Conservation (phyloP, 2,888 invertebrate species). For the Cheiracanthium punctorium region DNA sequence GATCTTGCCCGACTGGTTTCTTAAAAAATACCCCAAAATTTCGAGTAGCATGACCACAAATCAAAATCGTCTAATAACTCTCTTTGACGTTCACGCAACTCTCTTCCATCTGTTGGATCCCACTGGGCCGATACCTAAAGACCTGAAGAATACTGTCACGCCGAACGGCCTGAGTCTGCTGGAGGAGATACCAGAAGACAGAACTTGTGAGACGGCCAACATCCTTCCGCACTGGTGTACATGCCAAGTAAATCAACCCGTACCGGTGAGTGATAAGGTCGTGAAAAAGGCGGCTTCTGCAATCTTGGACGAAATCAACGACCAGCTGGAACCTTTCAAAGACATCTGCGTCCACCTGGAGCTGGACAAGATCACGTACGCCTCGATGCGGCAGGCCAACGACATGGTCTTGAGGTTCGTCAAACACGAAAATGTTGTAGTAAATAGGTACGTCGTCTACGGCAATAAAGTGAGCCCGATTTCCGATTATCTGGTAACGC, state of each 20-base stretch:
- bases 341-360: background rate
- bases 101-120: conserved; percentile 82
- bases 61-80: conserved; percentile 75
- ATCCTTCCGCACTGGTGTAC: conserved; percentile 76
- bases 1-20: conserved; percentile 75
- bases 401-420: conserved; percentile 62
- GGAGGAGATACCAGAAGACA: conserved; percentile 74
- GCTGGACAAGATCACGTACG: conserved; percentile 27
- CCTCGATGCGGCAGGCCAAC: conserved; percentile 39
- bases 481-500: conserved; percentile 80
- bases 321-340: background rate
- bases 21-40: conserved; percentile 72
- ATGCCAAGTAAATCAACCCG: conserved; percentile 70
- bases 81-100: conserved; percentile 80
- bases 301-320: conserved; percentile 23
- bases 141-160: background rate
- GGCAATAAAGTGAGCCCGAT: conserved; percentile 38
- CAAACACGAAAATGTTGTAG: conserved; percentile 47
- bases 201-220: conserved; percentile 75
- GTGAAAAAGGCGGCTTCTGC: conserved; percentile 27
- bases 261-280: background rate
- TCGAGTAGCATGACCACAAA: conserved; percentile 73
- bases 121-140: background rate
- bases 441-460: conserved; percentile 37
- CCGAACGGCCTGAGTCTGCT: conserved; percentile 74